These are phyloP conservation scores for Heliornis fulica DNA, from an alignment of 2,113 vertebrate genomes.

Conservation along the genomic window DNA sequence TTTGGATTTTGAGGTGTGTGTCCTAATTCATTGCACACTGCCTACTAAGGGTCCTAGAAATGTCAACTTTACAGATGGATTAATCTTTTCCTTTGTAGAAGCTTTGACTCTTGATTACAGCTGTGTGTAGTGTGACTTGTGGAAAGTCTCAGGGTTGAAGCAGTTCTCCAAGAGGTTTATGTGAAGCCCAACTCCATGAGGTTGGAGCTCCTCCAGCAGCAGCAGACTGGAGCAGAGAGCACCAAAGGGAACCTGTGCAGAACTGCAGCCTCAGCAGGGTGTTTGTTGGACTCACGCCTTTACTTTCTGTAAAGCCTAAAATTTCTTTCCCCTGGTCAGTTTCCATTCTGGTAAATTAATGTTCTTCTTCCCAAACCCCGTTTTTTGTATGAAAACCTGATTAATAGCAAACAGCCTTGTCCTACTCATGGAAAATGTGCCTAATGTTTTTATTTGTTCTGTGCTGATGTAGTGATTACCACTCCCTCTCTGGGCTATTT, in stretches of 20 bases:
- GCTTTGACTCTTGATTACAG: neutral
- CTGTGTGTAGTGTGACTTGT: neutral
- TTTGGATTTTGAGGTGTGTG: neutral
- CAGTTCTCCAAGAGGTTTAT: neutral
- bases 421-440: neutral
- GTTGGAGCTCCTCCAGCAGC: no score
- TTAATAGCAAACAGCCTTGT: neutral
- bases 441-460: neutral
- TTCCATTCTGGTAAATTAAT: neutral
- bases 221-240: accelerated
- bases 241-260: neutral
- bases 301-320: neutral
- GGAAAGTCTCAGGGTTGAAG: neutral
- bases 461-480: accelerated
- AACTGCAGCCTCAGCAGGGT: neutral
- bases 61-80: neutral
- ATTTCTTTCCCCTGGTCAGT: neutral
- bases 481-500: neutral
- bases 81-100: neutral
- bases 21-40: neutral
- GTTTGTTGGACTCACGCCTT: neutral
- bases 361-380: neutral
- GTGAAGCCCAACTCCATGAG: neutral
- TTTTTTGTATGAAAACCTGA: neutral
- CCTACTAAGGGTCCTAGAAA: neutral